Evolutionary conservation across 1,140 invertebrate genomes (phyloP).

Genomic region (Caenorhabditis latens): DNA sequence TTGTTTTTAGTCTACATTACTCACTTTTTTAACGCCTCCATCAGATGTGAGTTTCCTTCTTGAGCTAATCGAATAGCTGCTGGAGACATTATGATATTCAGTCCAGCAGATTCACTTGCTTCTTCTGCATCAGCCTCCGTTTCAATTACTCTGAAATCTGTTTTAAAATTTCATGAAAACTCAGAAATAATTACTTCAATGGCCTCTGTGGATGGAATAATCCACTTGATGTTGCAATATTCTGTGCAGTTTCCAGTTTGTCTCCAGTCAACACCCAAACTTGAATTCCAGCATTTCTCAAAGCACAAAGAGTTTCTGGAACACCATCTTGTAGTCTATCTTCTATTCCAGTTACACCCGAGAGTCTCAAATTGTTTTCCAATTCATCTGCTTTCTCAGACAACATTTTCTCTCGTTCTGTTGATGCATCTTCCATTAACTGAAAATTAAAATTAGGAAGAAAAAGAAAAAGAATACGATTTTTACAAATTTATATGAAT

Average conservation of each 20-base stretch:
- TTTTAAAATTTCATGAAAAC: neutral
- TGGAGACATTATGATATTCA: conserved; percentile 60
- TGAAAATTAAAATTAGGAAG: conserved; percentile 78
- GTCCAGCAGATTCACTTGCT: conserved; percentile 15
- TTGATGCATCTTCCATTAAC: conserved; percentile 90
- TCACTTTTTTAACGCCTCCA: conserved; percentile 49
- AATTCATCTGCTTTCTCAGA: conserved; percentile 43
- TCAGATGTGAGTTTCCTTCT: neutral
- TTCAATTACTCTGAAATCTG: conserved; percentile 47
- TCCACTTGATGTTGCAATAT: conserved; percentile 66
- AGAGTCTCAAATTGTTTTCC: conserved; percentile 76
- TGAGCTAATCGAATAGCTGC: conserved; percentile 20
- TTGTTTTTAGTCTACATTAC: neutral
- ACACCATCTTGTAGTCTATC: conserved; percentile 67
- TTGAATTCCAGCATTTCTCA: conserved; percentile 89
- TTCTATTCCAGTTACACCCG: conserved; percentile 78
- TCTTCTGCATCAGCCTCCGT: conserved; percentile 33
- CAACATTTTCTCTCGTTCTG: conserved; percentile 85
- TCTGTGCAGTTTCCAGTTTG: conserved; percentile 95
- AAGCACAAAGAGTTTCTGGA: conserved; percentile 88
- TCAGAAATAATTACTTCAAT: neutral
- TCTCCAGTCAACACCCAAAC: conserved; percentile 98
- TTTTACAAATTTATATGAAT: conserved; percentile 57
- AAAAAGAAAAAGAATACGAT: neutral
- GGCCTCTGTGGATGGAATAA: conserved; percentile 53